Evolutionary conservation across 2,888 invertebrate genomes (phyloP).

Genomic region (Dimorphilus gyrociliatus): DNA sequence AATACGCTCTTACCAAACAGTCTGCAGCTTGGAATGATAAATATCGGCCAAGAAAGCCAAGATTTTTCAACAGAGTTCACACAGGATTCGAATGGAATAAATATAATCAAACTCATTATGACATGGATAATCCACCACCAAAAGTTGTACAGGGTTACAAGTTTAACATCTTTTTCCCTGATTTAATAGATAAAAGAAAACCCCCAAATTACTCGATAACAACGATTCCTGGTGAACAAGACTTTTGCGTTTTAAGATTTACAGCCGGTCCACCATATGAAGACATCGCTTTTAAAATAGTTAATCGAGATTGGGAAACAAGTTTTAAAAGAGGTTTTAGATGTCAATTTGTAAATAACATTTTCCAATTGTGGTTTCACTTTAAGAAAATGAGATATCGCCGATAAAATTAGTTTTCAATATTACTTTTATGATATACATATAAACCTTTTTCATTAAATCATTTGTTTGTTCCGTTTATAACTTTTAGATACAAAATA

Average conservation of each 20-base stretch:
- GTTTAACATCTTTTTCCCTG: conserved; percentile 99
- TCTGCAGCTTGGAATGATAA: conserved; percentile 93
- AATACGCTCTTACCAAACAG: conserved; percentile 61
- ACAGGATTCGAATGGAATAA: conserved; percentile 99
- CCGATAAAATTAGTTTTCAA: too few species aligned
- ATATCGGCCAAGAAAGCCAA: conserved; percentile 85
- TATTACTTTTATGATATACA: too few species aligned
- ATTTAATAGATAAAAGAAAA: conserved; percentile 73
- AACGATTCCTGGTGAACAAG: conserved; percentile 41
- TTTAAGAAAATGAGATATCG: conserved; percentile 95
- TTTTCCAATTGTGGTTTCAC: conserved; percentile 98
- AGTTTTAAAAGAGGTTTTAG: conserved; percentile 93
- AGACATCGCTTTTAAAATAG: conserved; percentile 95
- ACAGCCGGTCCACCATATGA: conserved; percentile 99
- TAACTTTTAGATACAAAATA: too few species aligned
- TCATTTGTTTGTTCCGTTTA: too few species aligned
- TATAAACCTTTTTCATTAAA: too few species aligned
- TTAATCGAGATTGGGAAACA: conserved; percentile 98
- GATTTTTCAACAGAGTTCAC: conserved; percentile 74
- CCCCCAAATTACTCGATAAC: conserved; percentile 86
- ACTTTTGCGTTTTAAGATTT: conserved; percentile 84
- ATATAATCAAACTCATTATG: conserved; percentile 99
- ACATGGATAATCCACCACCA: conserved; percentile 99
- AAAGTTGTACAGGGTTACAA: conserved; percentile 99
- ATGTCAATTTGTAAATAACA: conserved; percentile 98